Conservation (phyloP, 2,888 invertebrate genomes). For the Tenthredo amoena region DNA sequence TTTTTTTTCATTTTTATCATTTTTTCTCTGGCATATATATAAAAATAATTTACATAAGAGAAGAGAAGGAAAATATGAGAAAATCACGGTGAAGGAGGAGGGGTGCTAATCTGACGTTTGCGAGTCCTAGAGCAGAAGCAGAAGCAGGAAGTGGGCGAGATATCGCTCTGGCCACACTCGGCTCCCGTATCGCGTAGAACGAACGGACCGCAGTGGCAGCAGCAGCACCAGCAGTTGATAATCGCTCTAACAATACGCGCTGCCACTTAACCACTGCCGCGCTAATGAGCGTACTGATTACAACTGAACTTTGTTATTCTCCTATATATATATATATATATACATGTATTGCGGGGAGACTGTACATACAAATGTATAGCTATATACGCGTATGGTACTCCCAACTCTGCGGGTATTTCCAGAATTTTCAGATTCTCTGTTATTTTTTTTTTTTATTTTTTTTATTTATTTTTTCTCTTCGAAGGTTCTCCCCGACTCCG, state of each 20-base stretch:
- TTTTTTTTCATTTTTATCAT: background rate
- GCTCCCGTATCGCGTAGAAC: constrained; percentile 23
- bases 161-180: constrained; percentile 39
- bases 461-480: background rate
- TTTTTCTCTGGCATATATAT: background rate
- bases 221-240: constrained; percentile 36
- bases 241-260: constrained; percentile 48
- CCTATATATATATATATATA: constrained; percentile 7
- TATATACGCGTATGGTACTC: background rate
- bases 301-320: constrained; percentile 47
- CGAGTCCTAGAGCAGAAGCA: constrained; percentile 17
- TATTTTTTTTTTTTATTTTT: background rate
- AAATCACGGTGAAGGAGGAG: background rate
- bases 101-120: constrained; percentile 28
- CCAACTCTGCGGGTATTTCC: background rate
- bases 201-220: constrained; percentile 23
- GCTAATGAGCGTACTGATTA: constrained; percentile 48
- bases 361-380: background rate
- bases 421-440: background rate
- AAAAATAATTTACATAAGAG: background rate
- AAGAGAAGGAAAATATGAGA: background rate
- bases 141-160: constrained; percentile 45
- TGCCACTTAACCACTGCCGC: constrained; percentile 48
- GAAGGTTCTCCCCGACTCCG: background rate
- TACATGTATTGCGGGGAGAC: background rate